A percentile compares a stretch with the other conserved stretches of the same genome.
phyloP scores from a whole-genome alignment of 1,140 invertebrate genomes.

The Anastatus disparis region DNA sequence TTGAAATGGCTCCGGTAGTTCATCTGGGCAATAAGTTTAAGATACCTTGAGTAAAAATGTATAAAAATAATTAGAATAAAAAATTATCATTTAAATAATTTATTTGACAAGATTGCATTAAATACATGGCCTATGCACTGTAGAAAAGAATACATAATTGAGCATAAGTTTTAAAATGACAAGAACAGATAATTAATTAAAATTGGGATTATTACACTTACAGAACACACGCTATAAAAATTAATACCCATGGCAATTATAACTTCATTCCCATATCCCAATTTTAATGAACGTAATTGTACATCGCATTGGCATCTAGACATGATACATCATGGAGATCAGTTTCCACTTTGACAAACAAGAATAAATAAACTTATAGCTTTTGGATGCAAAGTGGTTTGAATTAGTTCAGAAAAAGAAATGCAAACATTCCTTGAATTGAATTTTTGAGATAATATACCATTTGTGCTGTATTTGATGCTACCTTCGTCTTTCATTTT shows the following conservation, averaged over 20 bases:
- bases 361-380: constrained; percentile 28
- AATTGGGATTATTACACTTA: constrained; percentile 32
- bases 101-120: constrained; percentile 51
- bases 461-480: constrained; percentile 53
- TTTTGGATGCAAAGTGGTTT: constrained; percentile 20
- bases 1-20: neutral
- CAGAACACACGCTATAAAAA: constrained; percentile 5
- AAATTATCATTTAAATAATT: constrained; percentile 45
- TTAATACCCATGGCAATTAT: neutral
- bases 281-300: constrained; percentile 28
- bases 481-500: constrained; percentile 86
- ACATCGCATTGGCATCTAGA: neutral
- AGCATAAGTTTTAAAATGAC: constrained; percentile 16
- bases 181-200: constrained; percentile 32
- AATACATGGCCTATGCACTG: constrained; percentile 46
- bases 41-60: no score
- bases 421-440: constrained; percentile 42
- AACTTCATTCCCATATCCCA: neutral
- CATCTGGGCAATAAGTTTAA: no score
- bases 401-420: constrained; percentile 44
- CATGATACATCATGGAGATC: constrained; percentile 29
- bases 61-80: no score
- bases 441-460: constrained; percentile 30
- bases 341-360: constrained; percentile 25
- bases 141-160: constrained; percentile 24